A percentile compares a stretch with the other conserved stretches of the same genome.
These are phyloP conservation scores for Salvelinus sp. DNA, from an alignment of 2,113 vertebrate genomes.

Conservation along the genomic window DNA sequence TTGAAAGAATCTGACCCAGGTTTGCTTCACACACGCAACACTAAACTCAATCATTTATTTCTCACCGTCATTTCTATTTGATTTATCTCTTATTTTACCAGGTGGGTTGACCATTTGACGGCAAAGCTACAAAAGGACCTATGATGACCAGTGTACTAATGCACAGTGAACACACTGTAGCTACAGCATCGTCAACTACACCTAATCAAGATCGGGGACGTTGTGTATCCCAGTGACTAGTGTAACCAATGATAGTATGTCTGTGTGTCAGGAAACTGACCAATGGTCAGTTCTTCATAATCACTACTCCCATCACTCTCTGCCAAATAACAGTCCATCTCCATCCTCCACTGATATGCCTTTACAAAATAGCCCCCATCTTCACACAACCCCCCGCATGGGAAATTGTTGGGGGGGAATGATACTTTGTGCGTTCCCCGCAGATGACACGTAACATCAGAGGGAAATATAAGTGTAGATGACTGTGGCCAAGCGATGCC, in stretches of 20 bases:
- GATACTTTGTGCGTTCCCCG: conserved; percentile 18
- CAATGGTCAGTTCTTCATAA: too few relatives aligned
- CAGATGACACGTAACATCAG: conserved; percentile 19
- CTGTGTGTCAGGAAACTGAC: too few relatives aligned
- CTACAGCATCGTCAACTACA: too few relatives aligned
- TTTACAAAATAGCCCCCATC: not conserved
- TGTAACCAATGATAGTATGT: too few relatives aligned
- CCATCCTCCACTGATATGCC: not conserved
- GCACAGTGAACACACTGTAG: too few relatives aligned
- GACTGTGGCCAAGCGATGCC: not conserved
- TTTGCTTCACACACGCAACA: conserved; percentile 11
- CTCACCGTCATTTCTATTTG: conserved; percentile 78
- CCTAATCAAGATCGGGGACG: too few relatives aligned
- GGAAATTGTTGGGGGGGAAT: conserved; percentile 23
- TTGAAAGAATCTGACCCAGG: too few relatives aligned
- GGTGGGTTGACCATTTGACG: conserved; percentile 89
- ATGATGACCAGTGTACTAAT: too few relatives aligned
- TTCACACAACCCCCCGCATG: not conserved
- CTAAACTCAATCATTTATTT: conserved; percentile 57
- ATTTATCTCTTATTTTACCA: conserved; percentile 67
- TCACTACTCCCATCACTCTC: too few relatives aligned
- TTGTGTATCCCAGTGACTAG: too few relatives aligned
- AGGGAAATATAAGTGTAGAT: conserved; percentile 17
- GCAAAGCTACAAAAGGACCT: conserved; percentile 63
- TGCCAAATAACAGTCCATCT: not conserved